These are phyloP conservation scores for Thymelicus sylvestris DNA, from an alignment of 2,888 invertebrate species.

Conservation along the genomic window DNA sequence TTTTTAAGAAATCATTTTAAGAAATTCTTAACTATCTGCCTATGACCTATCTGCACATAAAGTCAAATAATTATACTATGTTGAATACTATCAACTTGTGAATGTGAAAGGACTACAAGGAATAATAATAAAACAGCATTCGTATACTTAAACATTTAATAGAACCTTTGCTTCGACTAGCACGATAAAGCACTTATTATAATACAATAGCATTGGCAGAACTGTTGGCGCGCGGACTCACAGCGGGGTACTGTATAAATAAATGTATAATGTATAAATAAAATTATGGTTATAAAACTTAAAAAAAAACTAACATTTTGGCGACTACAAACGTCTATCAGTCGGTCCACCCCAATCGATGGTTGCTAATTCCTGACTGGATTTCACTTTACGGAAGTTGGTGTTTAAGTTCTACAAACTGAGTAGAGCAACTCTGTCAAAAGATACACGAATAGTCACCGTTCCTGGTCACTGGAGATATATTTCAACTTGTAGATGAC, in stretches of 20 bases:
- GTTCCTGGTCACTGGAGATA: neutral
- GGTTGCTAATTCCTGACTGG: neutral
- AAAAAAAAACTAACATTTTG: no score
- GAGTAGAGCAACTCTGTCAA: neutral
- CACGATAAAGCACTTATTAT: slow-evolving; percentile 23
- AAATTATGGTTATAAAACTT: no score
- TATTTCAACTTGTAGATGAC: neutral
- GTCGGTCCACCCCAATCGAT: neutral
- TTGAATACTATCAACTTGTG: no score
- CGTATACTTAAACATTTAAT: slow-evolving; percentile 19
- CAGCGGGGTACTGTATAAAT: neutral
- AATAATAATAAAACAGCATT: slow-evolving; percentile 20
- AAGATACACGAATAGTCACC: neutral
- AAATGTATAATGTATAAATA: neutral
- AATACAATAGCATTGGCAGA: slow-evolving; percentile 5
- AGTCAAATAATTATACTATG: no score
- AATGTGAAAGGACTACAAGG: no score
- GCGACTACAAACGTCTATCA: neutral
- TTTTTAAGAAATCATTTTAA: no score
- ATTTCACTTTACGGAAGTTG: neutral
- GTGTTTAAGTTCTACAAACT: neutral
- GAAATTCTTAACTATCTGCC: no score
- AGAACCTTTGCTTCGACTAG: slow-evolving; percentile 36
- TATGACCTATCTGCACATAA: no score
- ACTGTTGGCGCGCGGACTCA: neutral